Evolutionary conservation across 2,888 invertebrate genomes (phyloP).

Genomic region (Dexiosoma caninum): DNA sequence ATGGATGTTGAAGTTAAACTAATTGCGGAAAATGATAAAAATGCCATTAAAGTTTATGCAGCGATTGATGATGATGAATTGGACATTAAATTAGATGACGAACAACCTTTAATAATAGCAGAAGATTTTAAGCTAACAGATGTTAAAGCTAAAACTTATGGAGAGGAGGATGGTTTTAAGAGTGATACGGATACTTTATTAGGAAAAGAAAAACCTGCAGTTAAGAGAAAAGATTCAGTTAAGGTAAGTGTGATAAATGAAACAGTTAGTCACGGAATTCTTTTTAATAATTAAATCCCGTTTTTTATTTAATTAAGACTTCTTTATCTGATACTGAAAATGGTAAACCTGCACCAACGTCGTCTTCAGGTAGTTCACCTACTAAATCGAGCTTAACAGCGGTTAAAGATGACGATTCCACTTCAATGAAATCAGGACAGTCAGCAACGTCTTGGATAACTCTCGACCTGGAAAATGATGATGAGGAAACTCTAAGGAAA

Average conservation of each 20-base stretch:
- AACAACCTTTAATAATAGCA: slow-evolving; percentile 37
- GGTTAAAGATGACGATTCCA: slow-evolving; percentile 65
- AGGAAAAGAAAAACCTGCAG: slow-evolving; percentile 14
- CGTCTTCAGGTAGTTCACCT: slow-evolving; percentile 56
- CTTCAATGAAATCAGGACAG: slow-evolving; percentile 67
- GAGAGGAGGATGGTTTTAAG: slow-evolving; percentile 5
- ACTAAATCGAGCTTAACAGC: slow-evolving; percentile 40
- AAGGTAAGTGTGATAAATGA: slow-evolving; percentile 31
- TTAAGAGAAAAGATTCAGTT: slow-evolving; percentile 11
- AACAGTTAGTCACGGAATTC: neutral
- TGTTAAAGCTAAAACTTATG: slow-evolving; percentile 17
- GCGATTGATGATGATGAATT: slow-evolving; percentile 26
- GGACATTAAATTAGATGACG: slow-evolving; percentile 53
- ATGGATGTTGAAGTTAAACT: slow-evolving; percentile 41
- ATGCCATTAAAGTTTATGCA: slow-evolving; percentile 25
- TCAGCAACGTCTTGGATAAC: slow-evolving; percentile 66
- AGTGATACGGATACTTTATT: neutral
- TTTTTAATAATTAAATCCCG: neutral
- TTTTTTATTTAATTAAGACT: neutral
- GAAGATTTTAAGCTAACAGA: slow-evolving; percentile 42
- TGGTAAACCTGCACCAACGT: slow-evolving; percentile 64
- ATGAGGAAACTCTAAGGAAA: slow-evolving; percentile 82
- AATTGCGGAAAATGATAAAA: slow-evolving; percentile 28
- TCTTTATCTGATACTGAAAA: neutral
- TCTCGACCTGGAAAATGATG: slow-evolving; percentile 69